Evolutionary conservation across 2,888 invertebrate species (phyloP), one percentile per base, ranked within the genome.

Genomic region (Drosophila glabriapex): DNA sequence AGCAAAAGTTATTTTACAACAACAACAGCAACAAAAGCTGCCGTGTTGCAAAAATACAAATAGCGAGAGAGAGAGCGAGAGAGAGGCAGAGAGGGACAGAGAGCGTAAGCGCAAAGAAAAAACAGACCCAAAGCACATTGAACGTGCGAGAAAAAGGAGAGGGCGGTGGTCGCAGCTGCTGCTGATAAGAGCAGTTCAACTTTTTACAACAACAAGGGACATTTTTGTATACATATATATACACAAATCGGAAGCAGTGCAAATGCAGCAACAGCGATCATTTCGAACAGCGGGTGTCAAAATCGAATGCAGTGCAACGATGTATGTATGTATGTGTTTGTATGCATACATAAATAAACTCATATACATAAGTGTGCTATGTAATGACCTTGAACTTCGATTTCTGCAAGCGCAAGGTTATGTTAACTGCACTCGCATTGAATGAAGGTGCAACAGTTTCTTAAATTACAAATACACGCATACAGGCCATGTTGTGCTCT

Each of bases 311-410:
- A 29, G 25, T 56, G 28, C 28, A 22, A 25, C 31, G 62, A 61
- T 66, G 46, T 58, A 58, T 39, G 43, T 54, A 14, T 28, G 31
- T 29, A 49, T 29, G 50, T 31, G 19, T 10, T 9, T 37, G 12
- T 46, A 29, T 53, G 49, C 35, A 35, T 61, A 16, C 33, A 39
- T 39, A 54, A 59, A 43, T 46, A 28, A 68, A 29, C 6, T 39
- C 12, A 10, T n/a, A 54, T 54, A 14, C n/a, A 50, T 71, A 72
- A 53, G 53, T 72, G 61, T 70, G 58, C 70, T 70, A 80, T 75
- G 65, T 65, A 76, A 76, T 90, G 89, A 85, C 85, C 85, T 90
- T 85, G 85, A 90, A 90, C 85, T 90, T 85, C 75, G 74, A 46
- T 69, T 76, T 71, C 62, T 72, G 65, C 65, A 76, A 68, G 66